These are phyloP conservation scores for Myrmecobius fasciatus DNA, from an alignment of 2,113 vertebrate species.

Conservation along the genomic window DNA sequence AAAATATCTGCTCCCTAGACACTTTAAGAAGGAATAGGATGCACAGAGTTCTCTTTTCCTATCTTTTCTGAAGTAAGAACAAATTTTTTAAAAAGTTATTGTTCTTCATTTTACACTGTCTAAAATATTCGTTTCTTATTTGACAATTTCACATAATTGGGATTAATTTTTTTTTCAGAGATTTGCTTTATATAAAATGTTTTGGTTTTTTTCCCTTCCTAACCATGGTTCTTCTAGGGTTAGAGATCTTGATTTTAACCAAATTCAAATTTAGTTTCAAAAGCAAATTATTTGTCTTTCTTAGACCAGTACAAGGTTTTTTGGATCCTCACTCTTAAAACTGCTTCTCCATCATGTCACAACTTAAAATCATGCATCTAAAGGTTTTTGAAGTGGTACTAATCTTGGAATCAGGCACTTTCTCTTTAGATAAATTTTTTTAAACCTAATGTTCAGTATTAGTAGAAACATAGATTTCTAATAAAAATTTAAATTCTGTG, in stretches of 20 bases:
- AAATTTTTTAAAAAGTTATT: neutral
- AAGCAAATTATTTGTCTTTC: neutral
- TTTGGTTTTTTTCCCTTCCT: too few relatives aligned
- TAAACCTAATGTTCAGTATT: slow-evolving; percentile 2
- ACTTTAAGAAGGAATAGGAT: slow-evolving; percentile 1
- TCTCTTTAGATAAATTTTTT: slow-evolving; percentile 16
- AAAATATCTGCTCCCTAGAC: slow-evolving; percentile 10
- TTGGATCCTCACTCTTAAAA: slow-evolving; percentile 19
- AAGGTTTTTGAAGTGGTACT: slow-evolving; percentile 12
- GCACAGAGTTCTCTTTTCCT: neutral
- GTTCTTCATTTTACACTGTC: slow-evolving; percentile 17
- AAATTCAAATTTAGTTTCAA: slow-evolving; percentile 3
- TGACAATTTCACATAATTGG: neutral
- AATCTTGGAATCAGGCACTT: neutral
- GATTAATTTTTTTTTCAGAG: neutral
- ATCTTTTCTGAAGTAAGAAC: neutral
- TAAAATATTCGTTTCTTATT: neutral
- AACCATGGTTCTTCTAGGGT: neutral
- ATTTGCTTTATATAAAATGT: neutral
- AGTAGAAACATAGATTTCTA: neutral
- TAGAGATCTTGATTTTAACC: neutral
- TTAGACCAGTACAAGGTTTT: slow-evolving; percentile 4
- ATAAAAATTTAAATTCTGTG: slow-evolving; percentile 33
- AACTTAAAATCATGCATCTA: slow-evolving; percentile 18
- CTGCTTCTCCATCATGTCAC: neutral